Evolutionary conservation across 2,888 invertebrate species (phyloP).

Genomic region (Spodoptera picta): DNA sequence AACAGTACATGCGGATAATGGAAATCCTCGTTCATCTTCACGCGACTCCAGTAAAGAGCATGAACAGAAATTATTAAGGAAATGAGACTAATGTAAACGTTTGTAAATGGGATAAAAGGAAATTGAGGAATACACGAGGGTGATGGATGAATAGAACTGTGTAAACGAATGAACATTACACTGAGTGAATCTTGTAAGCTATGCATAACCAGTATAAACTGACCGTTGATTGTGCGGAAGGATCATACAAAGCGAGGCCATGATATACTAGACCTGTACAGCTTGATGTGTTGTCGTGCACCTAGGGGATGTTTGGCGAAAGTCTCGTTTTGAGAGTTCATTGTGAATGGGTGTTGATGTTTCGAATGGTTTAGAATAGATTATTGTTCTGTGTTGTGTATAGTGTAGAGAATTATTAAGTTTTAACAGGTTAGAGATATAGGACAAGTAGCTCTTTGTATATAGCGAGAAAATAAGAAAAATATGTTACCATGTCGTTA

Average conservation of each 20-base stretch:
- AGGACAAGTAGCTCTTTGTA: no score
- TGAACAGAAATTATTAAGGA: conserved; percentile 27
- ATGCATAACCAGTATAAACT: no score
- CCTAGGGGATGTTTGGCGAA: conserved; percentile 15
- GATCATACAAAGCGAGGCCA: no score
- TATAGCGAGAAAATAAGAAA: no score
- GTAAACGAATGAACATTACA: conserved; percentile 36
- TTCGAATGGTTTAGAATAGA: conserved; percentile 8
- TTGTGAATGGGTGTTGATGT: conserved; percentile 16
- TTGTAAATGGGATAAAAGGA: conserved; percentile 21
- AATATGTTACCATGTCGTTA: no score
- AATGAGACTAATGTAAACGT: conserved; percentile 27
- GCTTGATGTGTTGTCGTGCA: no score
- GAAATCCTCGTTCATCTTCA: not conserved
- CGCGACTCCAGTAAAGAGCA: conserved; percentile 5
- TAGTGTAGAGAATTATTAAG: no score
- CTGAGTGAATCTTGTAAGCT: conserved; percentile 22
- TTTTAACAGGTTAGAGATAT: no score
- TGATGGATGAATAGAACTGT: conserved; percentile 30
- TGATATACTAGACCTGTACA: no score
- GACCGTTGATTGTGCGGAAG: no score
- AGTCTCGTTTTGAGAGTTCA: conserved; percentile 7
- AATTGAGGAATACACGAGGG: conserved; percentile 34
- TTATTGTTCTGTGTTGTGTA: not conserved
- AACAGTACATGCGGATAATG: conserved; percentile 2